A percentile compares a stretch with the other conserved stretches of the same genome.
phyloP scores from a whole-genome alignment of 2,113 vertebrate genomes.

The Anarhynchus alexandrinus region DNA sequence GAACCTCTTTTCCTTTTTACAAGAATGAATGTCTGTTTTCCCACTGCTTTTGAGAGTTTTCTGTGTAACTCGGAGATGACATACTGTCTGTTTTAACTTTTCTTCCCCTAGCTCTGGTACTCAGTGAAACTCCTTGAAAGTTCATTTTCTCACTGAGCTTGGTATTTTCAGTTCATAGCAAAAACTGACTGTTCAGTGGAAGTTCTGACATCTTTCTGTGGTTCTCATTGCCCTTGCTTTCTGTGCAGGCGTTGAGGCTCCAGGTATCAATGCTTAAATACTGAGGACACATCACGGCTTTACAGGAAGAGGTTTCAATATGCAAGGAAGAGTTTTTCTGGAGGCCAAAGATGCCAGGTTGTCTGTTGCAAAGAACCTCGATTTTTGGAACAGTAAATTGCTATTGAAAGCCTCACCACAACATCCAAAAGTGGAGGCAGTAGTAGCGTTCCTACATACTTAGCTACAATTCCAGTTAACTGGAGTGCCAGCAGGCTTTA shows the following conservation, averaged over 20 bases:
- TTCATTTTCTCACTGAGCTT: background rate
- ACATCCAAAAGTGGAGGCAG: background rate
- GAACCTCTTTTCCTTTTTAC: background rate
- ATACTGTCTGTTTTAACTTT: background rate
- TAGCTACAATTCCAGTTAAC: background rate
- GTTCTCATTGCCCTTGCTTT: background rate
- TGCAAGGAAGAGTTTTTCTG: background rate
- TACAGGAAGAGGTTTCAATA: background rate
- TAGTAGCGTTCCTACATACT: background rate
- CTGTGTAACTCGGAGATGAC: background rate
- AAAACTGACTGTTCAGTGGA: background rate
- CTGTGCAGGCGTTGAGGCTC: background rate
- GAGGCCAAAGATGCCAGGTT: background rate
- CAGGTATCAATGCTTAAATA: background rate
- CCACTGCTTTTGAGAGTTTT: background rate
- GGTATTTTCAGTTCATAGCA: background rate
- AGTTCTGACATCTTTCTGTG: background rate
- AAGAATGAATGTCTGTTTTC: background rate
- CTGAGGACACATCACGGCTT: background rate
- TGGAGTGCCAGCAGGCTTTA: background rate
- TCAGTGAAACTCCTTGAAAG: background rate
- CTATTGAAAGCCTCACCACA: background rate
- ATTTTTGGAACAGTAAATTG: background rate
- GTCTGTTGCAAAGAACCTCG: background rate
- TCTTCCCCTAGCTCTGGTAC: background rate